phyloP scores from a whole-genome alignment of 2,888 invertebrate species.

The Macropis europaea region DNA sequence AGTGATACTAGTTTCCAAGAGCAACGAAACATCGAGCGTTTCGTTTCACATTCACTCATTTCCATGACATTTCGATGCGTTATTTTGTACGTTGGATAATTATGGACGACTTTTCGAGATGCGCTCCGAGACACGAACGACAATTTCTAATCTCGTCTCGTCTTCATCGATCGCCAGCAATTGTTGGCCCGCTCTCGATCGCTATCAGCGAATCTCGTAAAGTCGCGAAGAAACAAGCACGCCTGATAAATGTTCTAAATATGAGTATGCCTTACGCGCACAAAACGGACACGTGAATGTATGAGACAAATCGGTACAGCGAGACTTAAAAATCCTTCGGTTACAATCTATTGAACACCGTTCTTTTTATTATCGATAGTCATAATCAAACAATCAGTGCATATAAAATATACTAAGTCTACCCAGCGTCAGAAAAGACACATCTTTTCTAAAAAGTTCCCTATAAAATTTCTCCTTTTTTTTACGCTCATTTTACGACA shows the following conservation, averaged over 20 bases:
- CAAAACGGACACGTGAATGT: conserved; percentile 36
- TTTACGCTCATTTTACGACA: conserved; percentile 66
- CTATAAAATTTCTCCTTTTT: conserved; percentile 75
- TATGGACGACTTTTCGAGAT: conserved; percentile 36
- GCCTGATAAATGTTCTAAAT: background rate
- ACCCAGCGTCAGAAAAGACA: conserved; percentile 80
- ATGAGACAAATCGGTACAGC: conserved; percentile 57
- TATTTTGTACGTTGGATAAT: conserved; percentile 30
- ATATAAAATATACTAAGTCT: conserved; percentile 80
- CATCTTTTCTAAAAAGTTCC: conserved; percentile 76
- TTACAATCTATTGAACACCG: conserved; percentile 79
- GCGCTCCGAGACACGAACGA: background rate
- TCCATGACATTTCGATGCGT: conserved; percentile 31
- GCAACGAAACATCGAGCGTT: background rate
- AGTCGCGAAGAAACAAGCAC: conserved; percentile 24
- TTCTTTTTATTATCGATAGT: conserved; percentile 79
- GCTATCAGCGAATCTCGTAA: conserved; percentile 41
- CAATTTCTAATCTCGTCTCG: background rate
- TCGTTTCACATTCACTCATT: background rate
- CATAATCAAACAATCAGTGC: conserved; percentile 80
- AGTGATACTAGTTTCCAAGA: background rate
- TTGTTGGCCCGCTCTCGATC: background rate
- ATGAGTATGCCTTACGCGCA: conserved; percentile 23
- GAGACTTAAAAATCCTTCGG: conserved; percentile 66
- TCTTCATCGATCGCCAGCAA: background rate